Evolutionary conservation across 2,797 vertebrate genomes (phyloP).

Genomic region (Siniperca obscura): DNA sequence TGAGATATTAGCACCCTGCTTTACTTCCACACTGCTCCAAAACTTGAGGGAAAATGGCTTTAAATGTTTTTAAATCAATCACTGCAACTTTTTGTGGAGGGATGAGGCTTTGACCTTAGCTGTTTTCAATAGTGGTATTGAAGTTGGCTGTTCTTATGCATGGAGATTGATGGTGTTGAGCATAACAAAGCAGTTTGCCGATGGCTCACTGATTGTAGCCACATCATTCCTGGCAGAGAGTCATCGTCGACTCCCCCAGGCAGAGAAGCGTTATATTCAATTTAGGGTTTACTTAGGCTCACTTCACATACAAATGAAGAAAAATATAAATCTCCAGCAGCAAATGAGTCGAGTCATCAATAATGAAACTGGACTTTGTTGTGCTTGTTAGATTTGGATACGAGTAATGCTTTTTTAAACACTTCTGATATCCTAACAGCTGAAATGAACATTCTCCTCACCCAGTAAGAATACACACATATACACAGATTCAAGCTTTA

Average conservation of each 20-base stretch:
- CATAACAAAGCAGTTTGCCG: slow-evolving; percentile 64
- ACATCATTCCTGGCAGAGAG: slow-evolving; percentile 26
- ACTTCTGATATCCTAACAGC: slow-evolving; percentile 21
- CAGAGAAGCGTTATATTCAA: slow-evolving; percentile 35
- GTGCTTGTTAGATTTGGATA: slow-evolving; percentile 28
- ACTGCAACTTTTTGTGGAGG: slow-evolving; percentile 56
- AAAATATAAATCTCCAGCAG: slow-evolving; percentile 39
- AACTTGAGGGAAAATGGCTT: slow-evolving; percentile 47
- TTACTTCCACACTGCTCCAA: slow-evolving; percentile 27
- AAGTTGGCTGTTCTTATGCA: slow-evolving; percentile 64
- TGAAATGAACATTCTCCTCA: slow-evolving; percentile 10
- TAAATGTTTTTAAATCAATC: slow-evolving; percentile 64
- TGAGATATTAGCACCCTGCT: slow-evolving; percentile 41
- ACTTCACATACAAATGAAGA: slow-evolving; percentile 44
- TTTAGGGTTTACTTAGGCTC: slow-evolving; percentile 47
- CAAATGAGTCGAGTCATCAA: slow-evolving; percentile 40
- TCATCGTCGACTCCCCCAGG: slow-evolving; percentile 16
- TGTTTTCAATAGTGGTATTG: slow-evolving; percentile 67
- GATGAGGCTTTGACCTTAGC: slow-evolving; percentile 58
- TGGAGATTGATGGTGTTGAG: slow-evolving; percentile 69
- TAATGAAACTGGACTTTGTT: slow-evolving; percentile 22
- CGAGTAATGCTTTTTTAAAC: slow-evolving; percentile 24
- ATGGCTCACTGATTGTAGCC: slow-evolving; percentile 47
- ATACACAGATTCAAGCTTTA: background rate
- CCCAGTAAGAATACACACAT: background rate